phyloP scores from a whole-genome alignment of 53 echinoderm and acorn worm genomes.

The Echinarachnius parma region DNA sequence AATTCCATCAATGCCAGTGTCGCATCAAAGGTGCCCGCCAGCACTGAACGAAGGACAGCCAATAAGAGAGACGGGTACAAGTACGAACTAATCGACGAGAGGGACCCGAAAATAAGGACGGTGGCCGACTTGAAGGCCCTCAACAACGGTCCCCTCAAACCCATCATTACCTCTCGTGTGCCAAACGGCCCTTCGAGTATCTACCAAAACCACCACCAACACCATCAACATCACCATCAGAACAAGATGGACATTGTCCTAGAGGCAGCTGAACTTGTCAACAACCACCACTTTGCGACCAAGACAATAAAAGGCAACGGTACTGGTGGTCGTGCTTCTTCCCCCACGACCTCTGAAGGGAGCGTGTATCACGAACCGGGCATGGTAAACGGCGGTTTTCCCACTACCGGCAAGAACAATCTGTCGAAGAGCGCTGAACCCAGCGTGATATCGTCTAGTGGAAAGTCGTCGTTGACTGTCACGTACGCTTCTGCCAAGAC shows the following conservation, averaged over 20 bases:
- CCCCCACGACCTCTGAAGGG: neutral
- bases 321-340: no score
- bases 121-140: constrained; percentile 33
- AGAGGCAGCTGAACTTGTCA: constrained; percentile 17
- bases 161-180: neutral
- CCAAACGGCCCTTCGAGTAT: constrained; percentile 24
- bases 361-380: no score
- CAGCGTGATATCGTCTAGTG: constrained; percentile 23
- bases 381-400: no score
- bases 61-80: constrained; percentile 21
- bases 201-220: no score
- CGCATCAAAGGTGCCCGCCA: neutral
- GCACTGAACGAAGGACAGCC: constrained; percentile 4
- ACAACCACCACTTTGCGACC: constrained; percentile 15
- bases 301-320: constrained; percentile 20
- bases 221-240: no score
- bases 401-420: no score
- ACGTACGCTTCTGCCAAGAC: constrained; percentile 23
- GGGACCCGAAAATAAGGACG: constrained; percentile 31
- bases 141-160: constrained; percentile 28
- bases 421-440: constrained; percentile 5
- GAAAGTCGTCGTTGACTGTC: constrained; percentile 10
- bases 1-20: constrained; percentile 9
- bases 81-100: constrained; percentile 28
- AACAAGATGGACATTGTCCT: constrained; percentile 9